Percentiles rank a stretch among this genome's conserved stretches.
Evolutionary conservation across 2,797 vertebrate genomes (phyloP).

Genomic region (Cossypha caffra): DNA sequence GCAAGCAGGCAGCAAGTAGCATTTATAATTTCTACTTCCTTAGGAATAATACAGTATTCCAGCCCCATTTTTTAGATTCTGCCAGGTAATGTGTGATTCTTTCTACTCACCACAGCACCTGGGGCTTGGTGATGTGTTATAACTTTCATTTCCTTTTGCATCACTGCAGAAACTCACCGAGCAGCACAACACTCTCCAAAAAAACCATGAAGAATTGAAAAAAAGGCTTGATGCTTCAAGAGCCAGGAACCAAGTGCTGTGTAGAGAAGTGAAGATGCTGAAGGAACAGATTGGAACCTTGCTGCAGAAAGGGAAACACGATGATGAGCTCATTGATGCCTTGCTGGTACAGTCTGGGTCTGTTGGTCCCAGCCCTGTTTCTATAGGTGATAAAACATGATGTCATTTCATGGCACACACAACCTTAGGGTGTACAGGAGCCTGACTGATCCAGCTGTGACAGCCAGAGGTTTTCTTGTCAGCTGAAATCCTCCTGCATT

Average conservation of each 20-base stretch:
- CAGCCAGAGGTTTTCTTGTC: background rate
- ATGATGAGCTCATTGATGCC: slow-evolving; percentile 87
- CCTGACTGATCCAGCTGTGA: background rate
- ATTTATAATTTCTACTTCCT: background rate
- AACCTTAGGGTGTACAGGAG: background rate
- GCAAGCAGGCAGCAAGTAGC: background rate
- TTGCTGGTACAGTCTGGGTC: slow-evolving; percentile 80
- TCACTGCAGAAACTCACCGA: slow-evolving; percentile 79
- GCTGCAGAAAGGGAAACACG: slow-evolving; percentile 88
- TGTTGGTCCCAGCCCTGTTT: background rate
- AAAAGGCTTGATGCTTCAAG: slow-evolving; percentile 83
- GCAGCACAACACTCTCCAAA: slow-evolving; percentile 82
- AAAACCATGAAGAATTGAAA: slow-evolving; percentile 81
- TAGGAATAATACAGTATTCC: background rate
- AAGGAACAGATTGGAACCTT: slow-evolving; percentile 85
- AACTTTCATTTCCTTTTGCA: background rate
- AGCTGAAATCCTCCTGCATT: background rate
- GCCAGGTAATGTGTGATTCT: background rate
- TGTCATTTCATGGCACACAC: background rate
- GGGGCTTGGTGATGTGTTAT: background rate
- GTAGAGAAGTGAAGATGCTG: slow-evolving; percentile 84
- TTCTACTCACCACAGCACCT: background rate
- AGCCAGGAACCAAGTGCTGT: slow-evolving; percentile 86
- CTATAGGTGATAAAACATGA: background rate
- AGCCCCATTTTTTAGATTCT: background rate